Conservation (phyloP, 1,140 invertebrate genomes). For the Cydia strobilella region DNA sequence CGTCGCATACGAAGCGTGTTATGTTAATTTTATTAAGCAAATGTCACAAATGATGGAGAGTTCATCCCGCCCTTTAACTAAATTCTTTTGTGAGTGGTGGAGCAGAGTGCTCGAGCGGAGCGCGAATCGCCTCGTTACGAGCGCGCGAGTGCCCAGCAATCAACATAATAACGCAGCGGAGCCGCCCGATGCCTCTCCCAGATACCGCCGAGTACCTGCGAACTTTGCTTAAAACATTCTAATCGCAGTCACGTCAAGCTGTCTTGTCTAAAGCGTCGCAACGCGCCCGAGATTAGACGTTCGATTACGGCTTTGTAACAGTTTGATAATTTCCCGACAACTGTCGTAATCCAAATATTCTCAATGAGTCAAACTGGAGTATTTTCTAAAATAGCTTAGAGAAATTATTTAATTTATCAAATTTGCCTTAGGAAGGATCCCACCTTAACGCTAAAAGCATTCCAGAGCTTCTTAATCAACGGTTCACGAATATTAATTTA, state of each 20-base stretch:
- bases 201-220: slow-evolving; percentile 17
- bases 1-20: neutral
- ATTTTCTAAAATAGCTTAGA: slow-evolving; percentile 45
- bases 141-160: neutral
- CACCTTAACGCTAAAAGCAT: slow-evolving; percentile 62
- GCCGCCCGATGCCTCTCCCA: slow-evolving; percentile 6
- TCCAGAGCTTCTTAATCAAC: slow-evolving; percentile 61
- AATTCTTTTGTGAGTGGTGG: neutral
- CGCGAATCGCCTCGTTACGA: neutral
- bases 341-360: slow-evolving; percentile 54
- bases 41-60: slow-evolving; percentile 3
- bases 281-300: slow-evolving; percentile 37
- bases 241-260: slow-evolving; percentile 30
- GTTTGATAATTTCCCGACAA: slow-evolving; percentile 46
- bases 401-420: slow-evolving; percentile 49
- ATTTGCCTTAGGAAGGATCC: slow-evolving; percentile 39
- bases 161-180: slow-evolving; percentile 19
- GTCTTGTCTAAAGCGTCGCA: slow-evolving; percentile 24
- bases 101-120: neutral
- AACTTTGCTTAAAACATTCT: slow-evolving; percentile 26
- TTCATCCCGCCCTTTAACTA: slow-evolving; percentile 11
- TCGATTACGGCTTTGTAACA: slow-evolving; percentile 42
- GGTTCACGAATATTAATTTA: slow-evolving; percentile 65
- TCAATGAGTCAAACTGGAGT: slow-evolving; percentile 41
- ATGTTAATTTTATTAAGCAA: slow-evolving; percentile 6